Conservation (phyloP, 2,113 vertebrate species). For the Alces alces region DNA sequence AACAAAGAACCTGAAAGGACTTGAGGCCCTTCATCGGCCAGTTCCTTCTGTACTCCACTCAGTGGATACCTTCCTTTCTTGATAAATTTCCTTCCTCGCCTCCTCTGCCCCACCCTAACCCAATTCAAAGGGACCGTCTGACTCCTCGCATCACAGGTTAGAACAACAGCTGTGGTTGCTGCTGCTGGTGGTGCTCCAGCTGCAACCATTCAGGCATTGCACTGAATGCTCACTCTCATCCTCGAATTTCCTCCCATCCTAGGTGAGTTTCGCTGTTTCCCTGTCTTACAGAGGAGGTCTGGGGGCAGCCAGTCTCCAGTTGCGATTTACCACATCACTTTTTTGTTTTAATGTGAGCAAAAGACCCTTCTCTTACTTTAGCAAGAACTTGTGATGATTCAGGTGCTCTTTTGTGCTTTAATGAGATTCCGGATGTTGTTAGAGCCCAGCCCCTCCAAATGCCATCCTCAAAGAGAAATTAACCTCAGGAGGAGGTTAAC, state of each 20-base stretch:
- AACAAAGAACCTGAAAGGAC: neutral
- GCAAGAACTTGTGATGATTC: neutral
- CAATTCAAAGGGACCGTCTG: neutral
- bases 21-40: neutral
- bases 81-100: neutral
- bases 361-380: neutral
- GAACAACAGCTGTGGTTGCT: neutral
- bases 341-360: neutral
- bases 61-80: neutral
- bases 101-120: neutral
- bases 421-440: neutral
- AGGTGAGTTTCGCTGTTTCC: neutral
- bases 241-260: neutral
- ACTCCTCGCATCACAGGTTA: neutral
- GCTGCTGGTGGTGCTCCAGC: accelerated
- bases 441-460: neutral
- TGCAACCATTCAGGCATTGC: neutral
- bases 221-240: accelerated
- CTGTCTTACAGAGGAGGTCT: neutral
- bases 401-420: neutral
- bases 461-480: neutral
- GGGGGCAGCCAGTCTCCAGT: neutral
- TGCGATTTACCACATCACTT: neutral
- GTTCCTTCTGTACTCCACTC: neutral
- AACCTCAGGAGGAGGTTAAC: neutral